Evolutionary conservation across 2,113 vertebrate species (phyloP).

Genomic region (Marmota flaviventris): DNA sequence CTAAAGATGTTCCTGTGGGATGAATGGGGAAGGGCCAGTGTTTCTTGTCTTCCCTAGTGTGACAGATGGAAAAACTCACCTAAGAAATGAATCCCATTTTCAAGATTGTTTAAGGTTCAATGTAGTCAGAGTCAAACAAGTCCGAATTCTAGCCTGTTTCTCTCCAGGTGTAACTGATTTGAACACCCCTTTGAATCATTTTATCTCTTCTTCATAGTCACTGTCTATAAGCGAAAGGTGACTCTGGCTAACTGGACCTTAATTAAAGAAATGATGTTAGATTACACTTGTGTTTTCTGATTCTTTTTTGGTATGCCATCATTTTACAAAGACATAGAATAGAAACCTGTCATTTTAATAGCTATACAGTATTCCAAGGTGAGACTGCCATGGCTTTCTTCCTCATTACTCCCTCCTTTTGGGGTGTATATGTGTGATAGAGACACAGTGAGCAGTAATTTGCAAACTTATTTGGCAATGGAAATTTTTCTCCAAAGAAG

Average conservation of each 20-base stretch:
- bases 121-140: background rate
- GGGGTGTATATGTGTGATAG: background rate
- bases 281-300: background rate
- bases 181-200: background rate
- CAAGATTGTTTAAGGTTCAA: background rate
- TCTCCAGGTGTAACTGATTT: background rate
- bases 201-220: background rate
- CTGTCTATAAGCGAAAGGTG: background rate
- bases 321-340: background rate
- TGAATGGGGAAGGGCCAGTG: background rate
- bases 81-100: background rate
- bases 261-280: background rate
- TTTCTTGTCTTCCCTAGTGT: background rate
- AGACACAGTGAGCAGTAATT: background rate
- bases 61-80: background rate
- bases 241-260: constrained; percentile 1
- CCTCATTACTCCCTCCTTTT: background rate
- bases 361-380: background rate
- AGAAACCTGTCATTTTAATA: background rate
- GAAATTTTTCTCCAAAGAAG: constrained; percentile 7
- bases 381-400: background rate
- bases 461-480: background rate
- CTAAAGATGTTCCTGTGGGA: background rate
- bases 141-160: background rate
- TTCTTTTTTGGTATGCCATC: background rate